These are phyloP conservation scores for Lanius collurio DNA, from an alignment of 2,113 vertebrate species.

Conservation along the genomic window DNA sequence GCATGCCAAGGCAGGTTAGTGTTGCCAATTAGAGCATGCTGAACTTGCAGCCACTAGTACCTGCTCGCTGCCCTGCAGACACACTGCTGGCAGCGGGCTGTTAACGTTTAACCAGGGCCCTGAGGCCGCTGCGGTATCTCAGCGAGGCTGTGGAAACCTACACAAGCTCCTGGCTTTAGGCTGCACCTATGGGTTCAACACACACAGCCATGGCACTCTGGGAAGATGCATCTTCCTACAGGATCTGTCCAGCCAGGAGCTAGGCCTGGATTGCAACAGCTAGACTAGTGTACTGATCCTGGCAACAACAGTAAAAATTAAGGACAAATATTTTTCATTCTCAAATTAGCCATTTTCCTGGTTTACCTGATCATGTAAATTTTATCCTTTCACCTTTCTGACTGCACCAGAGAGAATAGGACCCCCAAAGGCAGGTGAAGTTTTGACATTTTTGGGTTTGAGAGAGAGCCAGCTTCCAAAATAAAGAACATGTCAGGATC, in stretches of 20 bases:
- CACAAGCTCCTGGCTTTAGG: background rate
- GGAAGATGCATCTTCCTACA: background rate
- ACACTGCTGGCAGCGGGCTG: conserved; percentile 4
- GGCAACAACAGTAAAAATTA: background rate
- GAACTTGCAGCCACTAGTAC: background rate
- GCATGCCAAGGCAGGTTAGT: background rate
- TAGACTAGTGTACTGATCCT: background rate
- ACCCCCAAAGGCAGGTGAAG: background rate
- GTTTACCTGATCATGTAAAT: background rate
- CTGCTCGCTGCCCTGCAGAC: background rate
- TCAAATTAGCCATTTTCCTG: background rate
- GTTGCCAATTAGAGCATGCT: background rate
- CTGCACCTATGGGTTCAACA: background rate
- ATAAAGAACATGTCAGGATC: background rate
- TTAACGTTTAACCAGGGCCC: conserved; percentile 24
- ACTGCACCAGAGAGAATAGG: background rate
- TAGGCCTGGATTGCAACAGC: background rate
- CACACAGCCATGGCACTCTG: background rate
- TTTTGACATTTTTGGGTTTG: background rate
- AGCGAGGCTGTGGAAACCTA: background rate
- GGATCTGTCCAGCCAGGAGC: background rate
- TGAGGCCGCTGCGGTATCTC: fast-evolving
- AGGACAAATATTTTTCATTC: background rate
- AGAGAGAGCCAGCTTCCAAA: background rate
- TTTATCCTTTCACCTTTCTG: background rate